Evolutionary conservation across 2,888 invertebrate species (phyloP).

Genomic region (Baccha elongata): DNA sequence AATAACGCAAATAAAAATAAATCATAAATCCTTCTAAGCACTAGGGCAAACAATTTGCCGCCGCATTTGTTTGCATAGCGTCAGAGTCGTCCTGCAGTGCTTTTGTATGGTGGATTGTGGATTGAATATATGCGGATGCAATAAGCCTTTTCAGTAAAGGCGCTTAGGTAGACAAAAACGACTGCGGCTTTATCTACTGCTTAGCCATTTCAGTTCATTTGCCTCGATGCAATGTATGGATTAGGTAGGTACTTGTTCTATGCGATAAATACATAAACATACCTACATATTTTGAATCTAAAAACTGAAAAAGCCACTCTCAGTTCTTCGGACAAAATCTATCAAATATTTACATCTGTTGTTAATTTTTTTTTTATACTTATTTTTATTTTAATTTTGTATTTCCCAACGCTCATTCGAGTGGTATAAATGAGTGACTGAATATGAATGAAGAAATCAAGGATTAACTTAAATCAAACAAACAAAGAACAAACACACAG

Average conservation of each 20-base stretch:
- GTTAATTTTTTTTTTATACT: conserved; percentile 39
- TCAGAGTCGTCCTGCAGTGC: conserved; percentile 16
- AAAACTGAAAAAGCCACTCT: conserved; percentile 14
- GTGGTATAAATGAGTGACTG: conserved; percentile 27
- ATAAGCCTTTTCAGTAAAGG: conserved; percentile 28
- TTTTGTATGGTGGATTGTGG: conserved; percentile 1
- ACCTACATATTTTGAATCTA: neutral
- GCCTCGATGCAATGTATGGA: conserved; percentile 51
- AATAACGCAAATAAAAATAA: conserved; percentile 59
- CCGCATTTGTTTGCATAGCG: conserved; percentile 44
- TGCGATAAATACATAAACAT: no score
- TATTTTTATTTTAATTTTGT: conserved; percentile 3
- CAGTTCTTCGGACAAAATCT: conserved; percentile 20
- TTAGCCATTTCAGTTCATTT: conserved; percentile 69
- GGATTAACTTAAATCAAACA: conserved; percentile 57
- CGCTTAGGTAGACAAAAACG: conserved; percentile 33
- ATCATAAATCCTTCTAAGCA: conserved; percentile 66
- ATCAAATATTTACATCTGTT: conserved; percentile 69
- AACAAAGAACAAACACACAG: conserved; percentile 33
- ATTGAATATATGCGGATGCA: conserved; percentile 9
- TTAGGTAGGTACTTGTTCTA: conserved; percentile 27
- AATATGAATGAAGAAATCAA: conserved; percentile 59
- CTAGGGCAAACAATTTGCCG: conserved; percentile 61
- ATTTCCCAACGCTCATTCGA: conserved; percentile 44
- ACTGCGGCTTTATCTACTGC: conserved; percentile 18